These are phyloP conservation scores for Hydrocynus forskahlii DNA, from an alignment of 2,797 vertebrate genomes.

Conservation along the genomic window DNA sequence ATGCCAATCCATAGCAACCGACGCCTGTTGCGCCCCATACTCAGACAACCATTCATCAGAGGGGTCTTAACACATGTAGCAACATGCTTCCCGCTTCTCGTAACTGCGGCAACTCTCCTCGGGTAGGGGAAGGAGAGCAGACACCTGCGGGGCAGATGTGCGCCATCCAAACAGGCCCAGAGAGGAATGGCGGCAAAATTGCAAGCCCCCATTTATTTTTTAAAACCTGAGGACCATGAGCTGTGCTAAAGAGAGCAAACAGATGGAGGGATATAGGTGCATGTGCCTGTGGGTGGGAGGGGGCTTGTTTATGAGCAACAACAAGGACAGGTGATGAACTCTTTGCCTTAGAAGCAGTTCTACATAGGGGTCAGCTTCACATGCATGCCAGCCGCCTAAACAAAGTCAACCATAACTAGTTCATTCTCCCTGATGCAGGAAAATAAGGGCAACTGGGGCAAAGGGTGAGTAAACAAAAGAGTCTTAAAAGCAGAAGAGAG, in stretches of 20 bases:
- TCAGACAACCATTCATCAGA: constrained; percentile 66
- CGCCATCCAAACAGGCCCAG: constrained; percentile 35
- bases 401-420: constrained; percentile 12
- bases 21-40: constrained; percentile 48
- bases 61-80: constrained; percentile 68
- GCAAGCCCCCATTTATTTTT: constrained; percentile 50
- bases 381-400: background rate
- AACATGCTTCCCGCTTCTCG: constrained; percentile 64
- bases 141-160: constrained; percentile 61
- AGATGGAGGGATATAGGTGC: constrained; percentile 9
- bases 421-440: constrained; percentile 2
- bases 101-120: constrained; percentile 41
- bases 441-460: constrained; percentile 13
- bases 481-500: background rate
- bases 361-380: background rate
- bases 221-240: constrained; percentile 29
- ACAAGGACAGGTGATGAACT: constrained; percentile 20
- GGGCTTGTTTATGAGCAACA: background rate
- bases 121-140: constrained; percentile 42
- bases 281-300: background rate
- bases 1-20: constrained; percentile 22
- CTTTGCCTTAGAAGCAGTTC: constrained; percentile 3
- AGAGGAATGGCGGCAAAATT: constrained; percentile 35
- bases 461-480: constrained; percentile 15
- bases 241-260: constrained; percentile 4